phyloP scores from a whole-genome alignment of 1,140 invertebrate species.

The Harlomillsia oculata region DNA sequence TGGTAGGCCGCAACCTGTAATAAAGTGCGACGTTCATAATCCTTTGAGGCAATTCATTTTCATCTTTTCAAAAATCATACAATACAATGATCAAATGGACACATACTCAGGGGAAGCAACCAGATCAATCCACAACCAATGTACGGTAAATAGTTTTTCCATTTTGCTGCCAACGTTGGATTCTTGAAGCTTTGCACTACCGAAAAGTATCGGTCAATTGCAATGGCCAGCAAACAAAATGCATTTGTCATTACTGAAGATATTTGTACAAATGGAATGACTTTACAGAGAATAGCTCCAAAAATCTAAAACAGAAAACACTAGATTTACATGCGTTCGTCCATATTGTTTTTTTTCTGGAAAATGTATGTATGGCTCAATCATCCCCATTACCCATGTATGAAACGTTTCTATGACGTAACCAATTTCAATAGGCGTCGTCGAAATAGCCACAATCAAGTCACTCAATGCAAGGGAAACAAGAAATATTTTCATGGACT shows the following conservation, averaged over 20 bases:
- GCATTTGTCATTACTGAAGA: constrained; percentile 21
- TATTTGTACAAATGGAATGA: constrained; percentile 6
- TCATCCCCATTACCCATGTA: constrained; percentile 29
- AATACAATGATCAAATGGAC: not conserved
- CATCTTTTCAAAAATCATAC: too few species aligned
- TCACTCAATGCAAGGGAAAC: constrained; percentile 18
- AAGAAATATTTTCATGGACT: constrained; percentile 17
- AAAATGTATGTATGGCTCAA: not conserved
- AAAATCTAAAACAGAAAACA: constrained; percentile 9
- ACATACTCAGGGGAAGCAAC: constrained; percentile 12
- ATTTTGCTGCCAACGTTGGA: not conserved
- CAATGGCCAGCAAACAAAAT: constrained; percentile 26
- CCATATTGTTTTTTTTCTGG: not conserved
- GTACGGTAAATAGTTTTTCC: constrained; percentile 1
- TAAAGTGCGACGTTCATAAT: too few species aligned
- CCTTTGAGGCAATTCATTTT: too few species aligned
- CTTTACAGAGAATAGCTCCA: constrained; percentile 19
- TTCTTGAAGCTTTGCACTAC: constrained; percentile 9
- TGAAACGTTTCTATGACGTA: constrained; percentile 12
- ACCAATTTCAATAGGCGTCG: constrained; percentile 15
- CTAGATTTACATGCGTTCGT: not conserved
- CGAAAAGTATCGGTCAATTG: constrained; percentile 26
- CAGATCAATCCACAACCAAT: constrained; percentile 2
- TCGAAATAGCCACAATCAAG: constrained; percentile 6
- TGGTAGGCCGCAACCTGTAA: constrained; percentile 6